Percentiles rank a stretch among this genome's conserved stretches.
Conservation (phyloP, 1,140 invertebrate species). For the Apis florea region DNA sequence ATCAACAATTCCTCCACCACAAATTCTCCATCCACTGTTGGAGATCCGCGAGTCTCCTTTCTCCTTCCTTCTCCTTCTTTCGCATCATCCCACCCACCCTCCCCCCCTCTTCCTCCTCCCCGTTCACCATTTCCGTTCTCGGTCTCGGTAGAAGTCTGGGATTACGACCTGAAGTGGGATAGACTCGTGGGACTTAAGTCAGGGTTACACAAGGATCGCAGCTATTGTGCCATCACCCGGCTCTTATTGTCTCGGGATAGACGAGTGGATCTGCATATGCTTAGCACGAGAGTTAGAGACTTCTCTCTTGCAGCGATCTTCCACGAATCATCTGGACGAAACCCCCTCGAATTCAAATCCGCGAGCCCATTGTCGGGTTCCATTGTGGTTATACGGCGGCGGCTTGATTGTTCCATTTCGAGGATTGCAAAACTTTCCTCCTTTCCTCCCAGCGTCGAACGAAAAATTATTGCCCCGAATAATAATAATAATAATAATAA, state of each 20-base stretch:
- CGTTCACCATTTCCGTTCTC: conserved; percentile 60
- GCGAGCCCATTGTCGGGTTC: conserved; percentile 63
- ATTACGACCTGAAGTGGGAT: conserved; percentile 79
- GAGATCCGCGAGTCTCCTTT: no score
- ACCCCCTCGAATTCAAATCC: conserved; percentile 59
- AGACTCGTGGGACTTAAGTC: conserved; percentile 79
- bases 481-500: no score
- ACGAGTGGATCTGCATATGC: conserved; percentile 81
- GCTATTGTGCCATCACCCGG: conserved; percentile 77
- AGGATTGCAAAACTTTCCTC: conserved; percentile 8
- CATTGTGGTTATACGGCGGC: conserved; percentile 45
- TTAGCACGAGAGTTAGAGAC: conserved; percentile 79
- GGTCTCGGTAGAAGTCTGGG: conserved; percentile 73
- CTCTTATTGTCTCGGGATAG: conserved; percentile 79
- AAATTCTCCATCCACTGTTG: no score
- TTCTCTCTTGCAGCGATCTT: conserved; percentile 59
- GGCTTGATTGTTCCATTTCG: conserved; percentile 30
- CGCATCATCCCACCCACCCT: background rate
- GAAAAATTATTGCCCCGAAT: no score
- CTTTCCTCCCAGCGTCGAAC: no score
- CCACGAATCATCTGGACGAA: conserved; percentile 63
- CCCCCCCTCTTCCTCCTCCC: conserved; percentile 20
- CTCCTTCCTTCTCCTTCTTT: conserved; percentile 39
- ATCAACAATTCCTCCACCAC: no score
- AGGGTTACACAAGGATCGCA: conserved; percentile 81